These are phyloP conservation scores for Leptopilina myrica DNA, from an alignment of 2,888 invertebrate genomes.

Conservation along the genomic window DNA sequence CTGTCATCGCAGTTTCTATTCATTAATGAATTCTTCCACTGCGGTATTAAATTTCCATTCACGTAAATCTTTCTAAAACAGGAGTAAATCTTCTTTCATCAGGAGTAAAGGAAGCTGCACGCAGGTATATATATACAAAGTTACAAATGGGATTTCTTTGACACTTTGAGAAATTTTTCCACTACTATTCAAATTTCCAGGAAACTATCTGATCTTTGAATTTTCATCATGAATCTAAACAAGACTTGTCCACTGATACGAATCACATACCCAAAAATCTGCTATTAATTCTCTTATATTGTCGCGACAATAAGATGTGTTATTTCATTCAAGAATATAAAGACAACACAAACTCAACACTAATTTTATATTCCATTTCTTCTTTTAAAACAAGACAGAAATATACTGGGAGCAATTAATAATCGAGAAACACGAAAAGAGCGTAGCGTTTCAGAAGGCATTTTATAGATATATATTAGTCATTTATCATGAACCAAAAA, in stretches of 20 bases:
- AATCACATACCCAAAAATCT: not conserved
- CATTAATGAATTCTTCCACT: constrained; percentile 23
- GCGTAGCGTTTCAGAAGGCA: constrained; percentile 12
- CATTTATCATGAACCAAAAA: constrained; percentile 18
- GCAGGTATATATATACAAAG: not conserved
- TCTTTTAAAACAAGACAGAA: constrained; percentile 21
- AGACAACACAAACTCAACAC: not conserved
- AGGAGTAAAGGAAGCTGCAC: not conserved
- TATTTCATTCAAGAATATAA: not conserved
- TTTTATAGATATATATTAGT: not conserved
- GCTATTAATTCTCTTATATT: not conserved
- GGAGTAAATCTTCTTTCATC: too few species aligned
- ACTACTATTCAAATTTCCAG: not conserved
- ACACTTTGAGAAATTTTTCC: not conserved
- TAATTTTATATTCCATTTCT: constrained; percentile 31
- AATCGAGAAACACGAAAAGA: constrained; percentile 13
- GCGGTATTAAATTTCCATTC: constrained; percentile 9
- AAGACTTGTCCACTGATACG: not conserved
- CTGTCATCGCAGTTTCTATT: not conserved
- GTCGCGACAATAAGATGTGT: not conserved
- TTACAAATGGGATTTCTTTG: constrained; percentile 3
- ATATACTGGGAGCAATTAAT: not conserved
- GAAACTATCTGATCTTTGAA: not conserved
- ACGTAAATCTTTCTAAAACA: not conserved
- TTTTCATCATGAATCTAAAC: not conserved